Percentiles rank a stretch among this genome's conserved stretches.
phyloP scores from a whole-genome alignment of 2,113 vertebrate genomes.

The Megaleporinus macrocephalus region DNA sequence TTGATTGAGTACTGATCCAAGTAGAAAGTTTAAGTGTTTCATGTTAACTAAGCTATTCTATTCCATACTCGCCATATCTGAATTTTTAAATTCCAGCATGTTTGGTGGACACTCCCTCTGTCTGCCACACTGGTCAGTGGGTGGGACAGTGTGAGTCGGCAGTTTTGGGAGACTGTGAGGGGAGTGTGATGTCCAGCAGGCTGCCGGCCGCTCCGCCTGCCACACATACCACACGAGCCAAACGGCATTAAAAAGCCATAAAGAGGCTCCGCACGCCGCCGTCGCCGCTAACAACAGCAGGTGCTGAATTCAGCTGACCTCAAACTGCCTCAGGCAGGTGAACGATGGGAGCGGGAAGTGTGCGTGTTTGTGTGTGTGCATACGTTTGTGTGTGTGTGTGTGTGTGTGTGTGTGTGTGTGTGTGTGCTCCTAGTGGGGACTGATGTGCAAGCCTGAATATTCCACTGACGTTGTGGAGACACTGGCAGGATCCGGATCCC shows the following conservation, averaged over 20 bases:
- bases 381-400: neutral
- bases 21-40: too few species aligned
- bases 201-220: neutral
- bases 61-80: too few species aligned
- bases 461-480: neutral
- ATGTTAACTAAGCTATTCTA: too few species aligned
- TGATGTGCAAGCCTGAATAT: neutral
- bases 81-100: too few species aligned
- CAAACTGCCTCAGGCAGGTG: conserved; percentile 30
- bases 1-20: too few species aligned
- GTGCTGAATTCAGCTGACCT: conserved; percentile 34
- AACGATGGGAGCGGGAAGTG: neutral
- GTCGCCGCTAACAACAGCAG: conserved; percentile 32
- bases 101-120: neutral
- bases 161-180: neutral
- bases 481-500: neutral
- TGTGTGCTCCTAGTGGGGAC: neutral
- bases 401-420: neutral
- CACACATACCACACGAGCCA: conserved; percentile 13
- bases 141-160: neutral
- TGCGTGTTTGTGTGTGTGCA: conserved; percentile 1
- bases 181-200: neutral
- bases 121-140: too few species aligned
- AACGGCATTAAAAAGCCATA: conserved; percentile 61
- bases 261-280: conserved; percentile 38